Base-by-base conservation (phyloP, 2,797 vertebrate genomes). In the Anolis apletophallus region DNA sequence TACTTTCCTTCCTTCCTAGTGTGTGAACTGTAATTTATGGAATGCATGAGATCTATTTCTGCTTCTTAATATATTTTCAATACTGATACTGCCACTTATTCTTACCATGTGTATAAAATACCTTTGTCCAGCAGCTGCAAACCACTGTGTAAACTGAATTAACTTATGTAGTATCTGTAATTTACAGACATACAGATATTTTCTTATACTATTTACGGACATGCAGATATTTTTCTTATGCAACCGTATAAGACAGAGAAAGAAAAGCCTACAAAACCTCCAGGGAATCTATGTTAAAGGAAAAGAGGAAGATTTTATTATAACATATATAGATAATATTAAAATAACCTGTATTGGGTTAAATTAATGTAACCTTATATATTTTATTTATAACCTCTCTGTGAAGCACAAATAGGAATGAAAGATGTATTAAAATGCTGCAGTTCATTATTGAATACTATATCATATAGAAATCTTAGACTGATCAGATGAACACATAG, bases 191-290 rank as follows among this genome's bases (percentile, higher is more conserved):
- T 84, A 64, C 88, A 94, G 91, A 92, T 96, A 96, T 96, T 96
- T 96, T 96, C 96, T 90, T 96, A 96, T 0, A 55, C 76, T 90
- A 80, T 95, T 97, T 97, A 96, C 94, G 96, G 95, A 96, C 93
- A 86, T 85, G 54, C 88, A 94, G 91, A 93, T 96, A 96, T 96
- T 96, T n/a, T 96, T 96, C 96, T 90, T 96, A 95, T 94, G 89
- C 88, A 90, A 93, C 88, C 71, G 5, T 92, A 57, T 87, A 90
- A 84, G 29, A 91, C 92, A 26, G 50, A 87, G 26, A 34, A 10
- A 19, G 36, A 75, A 69, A 93, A 91, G 72, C 76, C 32, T 89
- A 83, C 92, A 94, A 84, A 90, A 86, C 89, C 89, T 91, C 85
- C 81, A 83, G 83, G 36, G 87, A 50, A 88, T 79, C 54, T 80